Evolutionary conservation across 2,113 vertebrate genomes (phyloP), one percentile per base, ranked within the genome.

Genomic region (Callocephalon fimbriatum): DNA sequence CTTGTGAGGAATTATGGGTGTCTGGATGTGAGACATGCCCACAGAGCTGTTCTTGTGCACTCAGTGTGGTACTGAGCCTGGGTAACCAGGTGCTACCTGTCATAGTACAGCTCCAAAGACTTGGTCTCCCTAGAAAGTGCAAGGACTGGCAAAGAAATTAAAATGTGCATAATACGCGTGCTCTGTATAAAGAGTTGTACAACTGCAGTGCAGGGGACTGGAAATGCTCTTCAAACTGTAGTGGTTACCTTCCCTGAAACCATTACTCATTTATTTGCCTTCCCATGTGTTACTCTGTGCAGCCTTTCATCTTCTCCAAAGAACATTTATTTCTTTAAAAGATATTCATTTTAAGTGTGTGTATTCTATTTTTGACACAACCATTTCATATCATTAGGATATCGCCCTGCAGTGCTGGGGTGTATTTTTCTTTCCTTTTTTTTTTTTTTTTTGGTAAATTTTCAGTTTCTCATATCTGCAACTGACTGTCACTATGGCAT

Each of bases 321-420:
- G 80, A 89, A 81, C 51, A 70, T 54, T 54, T 14, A 85, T 93
- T 94, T 94, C 83, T 90, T 95, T 75, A 92, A 70, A 94, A 94
- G 54, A 76, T 83, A 93, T 44, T 97, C 1, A 91, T 88, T 92
- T 91, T 91, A 89, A 93, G 92, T 93, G 77, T 92, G 87, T 90
- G 80, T 96, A 71, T 87, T 93, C 96, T 97, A 93, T 96, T 97
- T 97, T 87, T 91, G 93, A 92, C 47, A 86, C 86, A 91, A 94
- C 44, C 44, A 92, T 95, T 96, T 96, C 61, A 51, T 68, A 93
- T 93, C 80, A 92, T 95, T 94, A 90, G 87, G 82, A 92, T 95
- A 95, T 83, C 91, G 91, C 29, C 53, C 86, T 95, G 79, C 26
- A 54, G n/a, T 71, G 45, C 76, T 88, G 51, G 63, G 29, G 32